A percentile compares a stretch with the other conserved stretches of the same genome.
Evolutionary conservation across 2,888 invertebrate genomes (phyloP).

Genomic region (Cerceris ruficornis): DNA sequence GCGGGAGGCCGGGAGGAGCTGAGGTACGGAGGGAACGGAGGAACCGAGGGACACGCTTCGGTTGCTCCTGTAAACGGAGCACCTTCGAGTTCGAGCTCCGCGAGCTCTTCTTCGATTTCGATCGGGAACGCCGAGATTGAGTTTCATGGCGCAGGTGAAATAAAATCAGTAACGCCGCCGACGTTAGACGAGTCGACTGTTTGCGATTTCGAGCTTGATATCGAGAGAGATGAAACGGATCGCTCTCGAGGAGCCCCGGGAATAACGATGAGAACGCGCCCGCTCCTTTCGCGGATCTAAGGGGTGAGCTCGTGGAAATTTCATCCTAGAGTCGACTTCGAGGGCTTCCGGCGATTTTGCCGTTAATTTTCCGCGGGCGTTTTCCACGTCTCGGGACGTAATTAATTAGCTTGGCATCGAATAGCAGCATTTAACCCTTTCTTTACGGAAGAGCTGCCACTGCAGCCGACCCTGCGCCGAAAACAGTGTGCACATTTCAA

Average conservation of each 20-base stretch:
- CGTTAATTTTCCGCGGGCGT: no score
- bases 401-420: no score
- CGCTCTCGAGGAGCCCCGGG: neutral
- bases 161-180: neutral
- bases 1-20: slow-evolving; percentile 8
- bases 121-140: slow-evolving; percentile 56
- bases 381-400: no score
- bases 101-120: slow-evolving; percentile 61
- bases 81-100: slow-evolving; percentile 47
- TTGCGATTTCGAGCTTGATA: neutral
- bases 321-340: no score
- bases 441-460: no score
- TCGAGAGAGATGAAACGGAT: slow-evolving; percentile 5
- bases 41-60: slow-evolving; percentile 75
- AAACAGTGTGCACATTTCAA: no score
- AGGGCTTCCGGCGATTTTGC: no score
- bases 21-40: slow-evolving; percentile 1
- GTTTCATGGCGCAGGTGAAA: slow-evolving; percentile 40
- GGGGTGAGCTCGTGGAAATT: no score
- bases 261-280: no score
- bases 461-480: no score
- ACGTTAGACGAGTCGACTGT: neutral
- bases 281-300: no score
- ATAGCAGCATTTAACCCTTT: no score
- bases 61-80: slow-evolving; percentile 69